These are phyloP conservation scores for Synergus itoensis DNA, from an alignment of 2,888 invertebrate species.

Conservation along the genomic window DNA sequence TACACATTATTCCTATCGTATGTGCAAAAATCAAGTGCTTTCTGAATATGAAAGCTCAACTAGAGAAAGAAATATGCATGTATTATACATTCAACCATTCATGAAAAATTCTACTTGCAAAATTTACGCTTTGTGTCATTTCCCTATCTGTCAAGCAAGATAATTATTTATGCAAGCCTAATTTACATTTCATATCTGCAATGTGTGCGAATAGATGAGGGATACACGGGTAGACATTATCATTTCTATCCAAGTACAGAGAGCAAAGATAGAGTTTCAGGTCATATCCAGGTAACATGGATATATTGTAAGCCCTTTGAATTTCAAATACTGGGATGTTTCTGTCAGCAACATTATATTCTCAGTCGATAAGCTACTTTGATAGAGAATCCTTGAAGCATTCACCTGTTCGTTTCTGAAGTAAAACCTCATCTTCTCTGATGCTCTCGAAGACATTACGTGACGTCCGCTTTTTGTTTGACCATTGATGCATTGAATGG, in stretches of 20 bases:
- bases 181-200: background rate
- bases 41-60: slow-evolving; percentile 1
- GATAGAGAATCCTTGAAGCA: background rate
- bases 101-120: background rate
- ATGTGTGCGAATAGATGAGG: background rate
- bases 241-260: slow-evolving; percentile 12
- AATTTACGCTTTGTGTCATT: slow-evolving; percentile 23
- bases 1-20: background rate
- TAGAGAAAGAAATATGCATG: background rate
- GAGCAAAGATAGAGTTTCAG: background rate
- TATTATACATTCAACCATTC: background rate
- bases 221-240: slow-evolving; percentile 16
- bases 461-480: background rate
- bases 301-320: slow-evolving; percentile 16
- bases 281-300: background rate
- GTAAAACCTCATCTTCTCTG: slow-evolving; percentile 1
- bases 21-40: background rate
- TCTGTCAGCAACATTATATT: slow-evolving; percentile 20
- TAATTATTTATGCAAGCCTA: slow-evolving; percentile 14
- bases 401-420: background rate
- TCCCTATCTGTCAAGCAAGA: background rate
- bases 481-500: background rate
- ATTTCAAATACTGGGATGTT: slow-evolving; percentile 21
- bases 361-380: slow-evolving; percentile 27
- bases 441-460: background rate